phyloP scores from a whole-genome alignment of 2,888 invertebrate species.

The Nemapogon koenigi region DNA sequence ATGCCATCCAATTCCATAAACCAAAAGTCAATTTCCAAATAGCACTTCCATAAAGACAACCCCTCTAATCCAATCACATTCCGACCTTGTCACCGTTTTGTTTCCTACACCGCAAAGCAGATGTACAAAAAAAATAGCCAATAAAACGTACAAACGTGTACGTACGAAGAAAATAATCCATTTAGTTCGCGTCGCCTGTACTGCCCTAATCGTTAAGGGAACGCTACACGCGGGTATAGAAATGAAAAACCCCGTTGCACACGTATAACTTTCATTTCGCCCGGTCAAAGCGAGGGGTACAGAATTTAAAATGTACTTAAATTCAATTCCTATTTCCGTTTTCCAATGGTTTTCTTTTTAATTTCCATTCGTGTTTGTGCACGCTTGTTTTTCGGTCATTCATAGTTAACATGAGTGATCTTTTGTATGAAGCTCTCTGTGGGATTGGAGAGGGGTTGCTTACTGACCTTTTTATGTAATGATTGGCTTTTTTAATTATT shows the following conservation, averaged over 20 bases:
- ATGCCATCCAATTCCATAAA: slow-evolving; percentile 33
- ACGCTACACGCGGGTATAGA: slow-evolving; percentile 40
- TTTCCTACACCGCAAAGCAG: slow-evolving; percentile 28
- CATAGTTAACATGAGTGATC: slow-evolving; percentile 61
- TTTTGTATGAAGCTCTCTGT: slow-evolving; percentile 58
- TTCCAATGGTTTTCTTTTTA: slow-evolving; percentile 51
- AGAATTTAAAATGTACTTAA: slow-evolving; percentile 61
- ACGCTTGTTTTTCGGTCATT: slow-evolving; percentile 52
- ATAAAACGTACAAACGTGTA: slow-evolving; percentile 34
- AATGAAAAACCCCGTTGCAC: slow-evolving; percentile 52
- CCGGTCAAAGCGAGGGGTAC: slow-evolving; percentile 50
- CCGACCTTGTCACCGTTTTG: slow-evolving; percentile 61
- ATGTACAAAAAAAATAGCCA: slow-evolving; percentile 5
- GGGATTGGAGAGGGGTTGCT: slow-evolving; percentile 39
- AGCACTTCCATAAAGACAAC: slow-evolving; percentile 58
- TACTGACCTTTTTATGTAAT: slow-evolving; percentile 7
- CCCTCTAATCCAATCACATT: slow-evolving; percentile 60
- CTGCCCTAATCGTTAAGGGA: slow-evolving; percentile 50
- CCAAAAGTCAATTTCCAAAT: slow-evolving; percentile 60
- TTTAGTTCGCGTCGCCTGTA: slow-evolving; percentile 55
- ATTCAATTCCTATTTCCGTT: slow-evolving; percentile 58
- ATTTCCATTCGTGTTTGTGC: slow-evolving; percentile 44
- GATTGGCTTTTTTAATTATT: neutral
- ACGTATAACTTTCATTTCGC: slow-evolving; percentile 53
- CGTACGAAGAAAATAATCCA: slow-evolving; percentile 62